A percentile compares a stretch with the other conserved stretches of the same genome.
phyloP scores from a whole-genome alignment of 1,140 invertebrate genomes.

The Agraylea sexmaculata region DNA sequence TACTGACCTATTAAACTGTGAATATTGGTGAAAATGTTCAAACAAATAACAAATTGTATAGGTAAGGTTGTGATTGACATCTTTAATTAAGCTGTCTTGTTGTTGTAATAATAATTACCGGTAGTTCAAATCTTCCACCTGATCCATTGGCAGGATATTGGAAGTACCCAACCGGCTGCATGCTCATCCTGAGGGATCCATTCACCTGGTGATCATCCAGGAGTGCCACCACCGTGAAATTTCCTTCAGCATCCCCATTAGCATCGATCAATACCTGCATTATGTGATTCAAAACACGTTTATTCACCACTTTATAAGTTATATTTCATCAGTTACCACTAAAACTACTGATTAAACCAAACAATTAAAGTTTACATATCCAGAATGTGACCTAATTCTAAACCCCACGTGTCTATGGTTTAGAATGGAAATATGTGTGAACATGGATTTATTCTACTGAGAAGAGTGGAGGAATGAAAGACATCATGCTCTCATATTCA shows the following conservation, averaged over 20 bases:
- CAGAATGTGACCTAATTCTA: neutral
- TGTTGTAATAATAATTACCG: constrained; percentile 24
- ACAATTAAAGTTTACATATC: too few species aligned
- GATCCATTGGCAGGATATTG: constrained; percentile 45
- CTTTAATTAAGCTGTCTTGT: neutral
- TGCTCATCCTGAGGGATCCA: constrained; percentile 41
- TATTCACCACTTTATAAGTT: constrained; percentile 2
- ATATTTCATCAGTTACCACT: too few species aligned
- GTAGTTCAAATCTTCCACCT: constrained; percentile 23
- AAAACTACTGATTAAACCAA: too few species aligned
- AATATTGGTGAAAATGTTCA: too few species aligned
- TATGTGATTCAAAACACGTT: neutral
- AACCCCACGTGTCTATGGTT: neutral
- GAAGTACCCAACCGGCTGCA: constrained; percentile 64
- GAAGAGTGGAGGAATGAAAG: neutral
- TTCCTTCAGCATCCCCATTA: constrained; percentile 83
- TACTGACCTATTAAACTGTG: too few species aligned
- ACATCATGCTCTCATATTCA: neutral
- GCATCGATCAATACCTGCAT: constrained; percentile 66
- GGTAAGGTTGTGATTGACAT: neutral
- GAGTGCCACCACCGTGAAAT: constrained; percentile 74
- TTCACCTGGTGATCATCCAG: constrained; percentile 43
- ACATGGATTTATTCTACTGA: too few species aligned
- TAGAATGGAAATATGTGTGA: too few species aligned
- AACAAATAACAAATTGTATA: constrained; percentile 3